These are phyloP conservation scores for Nasonia giraulti DNA, from an alignment of 1,140 invertebrate genomes.

Conservation along the genomic window DNA sequence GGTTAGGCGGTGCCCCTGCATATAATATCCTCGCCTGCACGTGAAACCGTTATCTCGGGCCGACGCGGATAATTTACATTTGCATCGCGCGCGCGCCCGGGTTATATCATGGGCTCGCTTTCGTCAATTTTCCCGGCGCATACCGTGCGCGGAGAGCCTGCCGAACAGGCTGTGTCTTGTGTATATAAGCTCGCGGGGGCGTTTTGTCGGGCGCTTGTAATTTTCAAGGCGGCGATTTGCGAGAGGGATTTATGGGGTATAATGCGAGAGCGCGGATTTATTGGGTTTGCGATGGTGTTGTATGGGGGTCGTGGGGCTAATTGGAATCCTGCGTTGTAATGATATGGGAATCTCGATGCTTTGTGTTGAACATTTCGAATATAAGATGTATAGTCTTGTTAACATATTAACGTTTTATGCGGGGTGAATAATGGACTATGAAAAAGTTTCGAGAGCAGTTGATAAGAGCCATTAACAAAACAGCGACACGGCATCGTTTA, in stretches of 20 bases:
- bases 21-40: neutral
- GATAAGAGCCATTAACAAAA: neutral
- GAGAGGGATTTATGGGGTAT: neutral
- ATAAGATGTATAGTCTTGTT: too few species aligned
- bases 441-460: neutral
- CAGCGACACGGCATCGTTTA: neutral
- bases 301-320: neutral
- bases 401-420: too few species aligned
- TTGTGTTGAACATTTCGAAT: too few species aligned
- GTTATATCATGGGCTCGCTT: neutral
- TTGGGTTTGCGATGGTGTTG: neutral
- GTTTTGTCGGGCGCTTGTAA: neutral
- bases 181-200: neutral
- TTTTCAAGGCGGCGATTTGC: neutral
- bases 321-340: neutral
- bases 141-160: too few species aligned
- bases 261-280: neutral
- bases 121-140: slow-evolving; percentile 12
- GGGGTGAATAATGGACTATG: neutral
- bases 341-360: neutral
- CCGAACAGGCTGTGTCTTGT: neutral
- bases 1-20: neutral
- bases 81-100: neutral
- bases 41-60: slow-evolving; percentile 51
- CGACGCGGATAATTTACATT: slow-evolving; percentile 38